Conservation (phyloP, 2,797 vertebrate genomes). For the Tiaroga cobitis region DNA sequence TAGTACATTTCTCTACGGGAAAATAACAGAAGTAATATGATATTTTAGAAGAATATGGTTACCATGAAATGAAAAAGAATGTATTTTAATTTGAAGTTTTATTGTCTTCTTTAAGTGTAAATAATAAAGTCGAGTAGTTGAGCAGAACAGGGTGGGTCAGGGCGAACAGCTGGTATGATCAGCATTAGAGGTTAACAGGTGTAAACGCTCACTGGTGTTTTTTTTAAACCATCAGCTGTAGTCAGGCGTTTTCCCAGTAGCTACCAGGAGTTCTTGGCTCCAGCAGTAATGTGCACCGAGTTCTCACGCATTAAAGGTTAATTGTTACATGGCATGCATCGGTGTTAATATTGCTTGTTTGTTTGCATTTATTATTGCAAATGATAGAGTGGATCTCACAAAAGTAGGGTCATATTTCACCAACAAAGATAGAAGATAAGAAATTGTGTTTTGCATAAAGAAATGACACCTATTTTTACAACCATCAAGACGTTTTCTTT, state of each 20-base stretch:
- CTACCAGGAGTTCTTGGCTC: not conserved
- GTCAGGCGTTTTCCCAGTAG: not conserved
- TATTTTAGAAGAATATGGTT: not conserved
- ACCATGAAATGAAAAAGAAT: too few species aligned
- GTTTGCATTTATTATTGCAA: constrained; percentile 7
- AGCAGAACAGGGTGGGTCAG: not conserved
- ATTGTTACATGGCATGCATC: not conserved
- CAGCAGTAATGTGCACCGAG: not conserved
- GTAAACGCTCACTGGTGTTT: constrained; percentile 7
- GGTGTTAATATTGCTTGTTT: not conserved
- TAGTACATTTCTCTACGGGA: not conserved
- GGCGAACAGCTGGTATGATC: constrained; percentile 30
- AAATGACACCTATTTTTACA: not conserved
- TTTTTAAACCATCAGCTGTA: constrained; percentile 43
- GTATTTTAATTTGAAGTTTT: not conserved
- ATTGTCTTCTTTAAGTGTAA: not conserved
- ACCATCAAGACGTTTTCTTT: not conserved
- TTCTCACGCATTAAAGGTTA: not conserved
- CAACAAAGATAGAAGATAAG: not conserved
- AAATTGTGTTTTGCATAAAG: not conserved
- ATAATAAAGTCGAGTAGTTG: not conserved
- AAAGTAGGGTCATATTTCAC: not conserved
- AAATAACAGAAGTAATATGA: not conserved
- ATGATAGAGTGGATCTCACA: not conserved
- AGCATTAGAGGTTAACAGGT: constrained; percentile 33